Evolutionary conservation across 2,113 vertebrate genomes (phyloP).

Genomic region (Cochlearius cochlearius): DNA sequence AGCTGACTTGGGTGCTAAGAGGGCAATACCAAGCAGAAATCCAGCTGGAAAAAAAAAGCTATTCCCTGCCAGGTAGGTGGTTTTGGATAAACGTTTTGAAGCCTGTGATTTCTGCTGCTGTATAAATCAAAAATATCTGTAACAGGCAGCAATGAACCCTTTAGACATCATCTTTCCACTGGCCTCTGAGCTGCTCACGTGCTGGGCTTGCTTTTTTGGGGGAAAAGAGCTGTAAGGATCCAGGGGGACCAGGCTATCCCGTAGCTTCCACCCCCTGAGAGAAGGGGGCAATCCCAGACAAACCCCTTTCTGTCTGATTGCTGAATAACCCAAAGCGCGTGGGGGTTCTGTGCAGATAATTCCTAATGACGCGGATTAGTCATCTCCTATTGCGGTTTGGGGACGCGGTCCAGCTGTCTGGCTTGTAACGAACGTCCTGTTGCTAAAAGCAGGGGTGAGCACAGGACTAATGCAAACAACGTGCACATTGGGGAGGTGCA

Average conservation of each 20-base stretch:
- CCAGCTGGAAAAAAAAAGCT: neutral
- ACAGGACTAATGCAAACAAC: neutral
- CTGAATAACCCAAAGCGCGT: neutral
- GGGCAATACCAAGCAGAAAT: neutral
- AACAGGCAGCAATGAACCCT: neutral
- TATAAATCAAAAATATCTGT: neutral
- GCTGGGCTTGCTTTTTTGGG: neutral
- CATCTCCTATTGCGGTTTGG: conserved; percentile 42
- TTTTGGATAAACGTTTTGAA: neutral
- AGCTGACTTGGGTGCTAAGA: neutral
- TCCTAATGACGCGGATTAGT: conserved; percentile 32
- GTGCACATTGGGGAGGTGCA: neutral
- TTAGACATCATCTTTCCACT: neutral
- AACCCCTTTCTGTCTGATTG: neutral
- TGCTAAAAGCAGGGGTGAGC: neutral
- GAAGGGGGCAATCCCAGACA: conserved; percentile 14
- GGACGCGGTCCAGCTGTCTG: conserved; percentile 22
- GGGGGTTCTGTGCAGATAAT: conserved; percentile 35
- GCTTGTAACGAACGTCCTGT: neutral
- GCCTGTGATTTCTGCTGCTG: neutral
- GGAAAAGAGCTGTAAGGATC: neutral
- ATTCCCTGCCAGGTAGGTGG: neutral
- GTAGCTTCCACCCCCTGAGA: neutral
- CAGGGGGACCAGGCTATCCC: rapidly evolving
- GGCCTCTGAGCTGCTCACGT: neutral